These are phyloP conservation scores for Chaetogeoica ovagalla DNA, from an alignment of 2,888 invertebrate species.

Conservation along the genomic window DNA sequence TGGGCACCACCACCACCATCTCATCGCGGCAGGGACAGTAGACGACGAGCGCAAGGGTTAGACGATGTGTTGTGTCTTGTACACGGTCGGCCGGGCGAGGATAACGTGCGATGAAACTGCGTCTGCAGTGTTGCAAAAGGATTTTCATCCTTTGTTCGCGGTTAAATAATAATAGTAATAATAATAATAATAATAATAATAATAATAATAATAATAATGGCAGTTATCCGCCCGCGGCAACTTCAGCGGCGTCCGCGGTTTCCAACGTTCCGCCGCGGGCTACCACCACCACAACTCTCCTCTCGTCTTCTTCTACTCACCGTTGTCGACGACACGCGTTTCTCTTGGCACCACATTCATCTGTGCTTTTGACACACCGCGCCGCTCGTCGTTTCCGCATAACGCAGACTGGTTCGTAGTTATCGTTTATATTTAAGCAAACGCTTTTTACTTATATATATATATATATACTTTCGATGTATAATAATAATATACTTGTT, in stretches of 20 bases:
- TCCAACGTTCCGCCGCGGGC: background rate
- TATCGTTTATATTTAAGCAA: background rate
- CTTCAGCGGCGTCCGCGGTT: constrained; percentile 8
- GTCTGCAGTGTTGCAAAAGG: constrained; percentile 28
- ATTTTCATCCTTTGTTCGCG: constrained; percentile 37
- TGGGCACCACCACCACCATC: no score
- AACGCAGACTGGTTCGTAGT: background rate
- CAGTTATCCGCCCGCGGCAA: constrained; percentile 27
- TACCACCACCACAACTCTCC: background rate
- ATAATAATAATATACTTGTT: background rate
- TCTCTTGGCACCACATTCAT: background rate
- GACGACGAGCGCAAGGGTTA: no score
- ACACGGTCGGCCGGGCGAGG: background rate
- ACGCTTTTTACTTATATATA: background rate
- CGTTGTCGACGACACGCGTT: background rate
- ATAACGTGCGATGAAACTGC: constrained; percentile 22
- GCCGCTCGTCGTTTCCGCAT: background rate
- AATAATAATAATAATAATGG: no score
- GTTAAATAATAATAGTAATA: constrained; percentile 42
- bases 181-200: no score
- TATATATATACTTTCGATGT: no score
- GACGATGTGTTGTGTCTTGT: no score
- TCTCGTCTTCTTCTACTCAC: background rate
- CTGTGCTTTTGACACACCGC: constrained; percentile 14
- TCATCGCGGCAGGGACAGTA: no score